Evolutionary conservation across 1,140 invertebrate species (phyloP).

Genomic region (Drosophila teissieri): DNA sequence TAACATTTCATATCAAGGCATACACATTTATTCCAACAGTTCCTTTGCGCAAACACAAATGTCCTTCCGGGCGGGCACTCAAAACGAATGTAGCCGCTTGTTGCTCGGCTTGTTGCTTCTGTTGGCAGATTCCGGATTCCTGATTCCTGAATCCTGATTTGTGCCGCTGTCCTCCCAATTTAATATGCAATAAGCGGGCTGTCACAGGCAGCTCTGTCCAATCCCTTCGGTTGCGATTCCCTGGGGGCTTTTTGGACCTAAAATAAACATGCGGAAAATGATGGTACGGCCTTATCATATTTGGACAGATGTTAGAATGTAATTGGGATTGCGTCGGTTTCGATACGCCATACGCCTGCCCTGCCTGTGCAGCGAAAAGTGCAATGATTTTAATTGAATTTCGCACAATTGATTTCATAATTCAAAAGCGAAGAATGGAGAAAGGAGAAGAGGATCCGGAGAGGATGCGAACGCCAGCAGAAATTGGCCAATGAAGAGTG

Average conservation of each 20-base stretch:
- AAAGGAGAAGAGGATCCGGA: background rate
- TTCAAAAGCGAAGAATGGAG: constrained; percentile 19
- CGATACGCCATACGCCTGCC: constrained; percentile 1
- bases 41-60: constrained; percentile 39
- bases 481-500: constrained; percentile 25
- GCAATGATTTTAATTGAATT: constrained; percentile 58
- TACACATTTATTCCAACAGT: too few relatives aligned
- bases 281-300: constrained; percentile 22
- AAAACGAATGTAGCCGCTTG: constrained; percentile 54
- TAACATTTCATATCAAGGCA: too few relatives aligned
- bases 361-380: constrained; percentile 38
- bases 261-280: constrained; percentile 41
- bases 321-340: constrained; percentile 33
- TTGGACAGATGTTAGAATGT: constrained; percentile 46
- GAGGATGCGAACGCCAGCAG: background rate
- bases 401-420: constrained; percentile 67
- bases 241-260: constrained; percentile 11
- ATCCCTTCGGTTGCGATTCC: background rate
- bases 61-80: constrained; percentile 58
- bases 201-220: constrained; percentile 51
- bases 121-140: constrained; percentile 13
- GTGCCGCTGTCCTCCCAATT: constrained; percentile 38
- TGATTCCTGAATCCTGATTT: constrained; percentile 43
- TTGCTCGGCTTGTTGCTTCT: constrained; percentile 24
- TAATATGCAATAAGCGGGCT: constrained; percentile 79